phyloP scores from a whole-genome alignment of 2,113 vertebrate species.

The Datnioides undecimradiatus region DNA sequence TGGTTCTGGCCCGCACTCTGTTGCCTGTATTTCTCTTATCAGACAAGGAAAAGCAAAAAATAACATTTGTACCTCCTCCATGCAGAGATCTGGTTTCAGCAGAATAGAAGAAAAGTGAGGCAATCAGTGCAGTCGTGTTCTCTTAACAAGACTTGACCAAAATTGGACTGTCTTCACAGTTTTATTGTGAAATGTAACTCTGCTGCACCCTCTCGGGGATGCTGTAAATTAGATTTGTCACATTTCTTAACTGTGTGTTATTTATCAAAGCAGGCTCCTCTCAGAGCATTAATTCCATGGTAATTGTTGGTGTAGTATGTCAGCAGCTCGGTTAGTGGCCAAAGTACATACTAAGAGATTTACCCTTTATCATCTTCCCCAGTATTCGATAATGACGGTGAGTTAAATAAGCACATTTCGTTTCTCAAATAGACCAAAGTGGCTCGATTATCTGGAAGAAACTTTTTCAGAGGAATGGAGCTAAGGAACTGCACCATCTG shows the following conservation, averaged over 20 bases:
- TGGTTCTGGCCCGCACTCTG: background rate
- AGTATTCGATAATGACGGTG: background rate
- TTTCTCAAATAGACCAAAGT: background rate
- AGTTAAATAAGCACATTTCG: background rate
- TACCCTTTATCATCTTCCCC: background rate
- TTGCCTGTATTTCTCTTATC: conserved; percentile 39
- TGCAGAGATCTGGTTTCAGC: conserved; percentile 21
- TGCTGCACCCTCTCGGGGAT: background rate
- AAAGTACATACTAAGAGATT: conserved; percentile 8
- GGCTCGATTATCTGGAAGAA: background rate
- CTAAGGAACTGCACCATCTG: conserved; percentile 20
- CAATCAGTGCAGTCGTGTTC: conserved; percentile 9
- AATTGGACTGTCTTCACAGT: conserved; percentile 5
- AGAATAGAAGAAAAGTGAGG: conserved; percentile 16
- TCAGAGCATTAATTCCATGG: background rate
- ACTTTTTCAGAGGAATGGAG: background rate
- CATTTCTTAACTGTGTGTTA: background rate
- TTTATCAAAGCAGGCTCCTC: background rate
- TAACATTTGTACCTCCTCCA: background rate
- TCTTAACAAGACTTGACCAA: conserved; percentile 1
- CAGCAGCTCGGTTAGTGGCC: background rate
- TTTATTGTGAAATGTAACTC: conserved; percentile 18
- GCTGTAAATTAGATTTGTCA: background rate
- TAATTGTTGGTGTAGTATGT: background rate
- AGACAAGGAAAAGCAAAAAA: conserved; percentile 30